Percentiles rank a stretch among this genome's conserved stretches.
Conservation (phyloP, 2,888 invertebrate species). For the Oxycera nigricornis region DNA sequence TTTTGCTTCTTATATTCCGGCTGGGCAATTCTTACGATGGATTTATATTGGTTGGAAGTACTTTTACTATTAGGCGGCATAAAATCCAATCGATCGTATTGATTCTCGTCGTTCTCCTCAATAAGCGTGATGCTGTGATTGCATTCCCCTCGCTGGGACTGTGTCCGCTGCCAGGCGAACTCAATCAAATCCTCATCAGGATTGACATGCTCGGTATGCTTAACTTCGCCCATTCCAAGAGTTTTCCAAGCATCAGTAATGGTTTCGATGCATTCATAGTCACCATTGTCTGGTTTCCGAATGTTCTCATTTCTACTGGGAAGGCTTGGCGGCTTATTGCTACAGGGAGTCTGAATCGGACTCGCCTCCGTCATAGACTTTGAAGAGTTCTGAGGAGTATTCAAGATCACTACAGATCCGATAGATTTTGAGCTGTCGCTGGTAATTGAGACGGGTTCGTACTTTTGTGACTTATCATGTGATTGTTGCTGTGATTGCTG, state of each 20-base stretch:
- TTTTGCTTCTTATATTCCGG: slow-evolving; percentile 58
- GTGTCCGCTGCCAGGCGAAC: slow-evolving; percentile 62
- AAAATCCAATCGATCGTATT: slow-evolving; percentile 82
- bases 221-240: slow-evolving; percentile 75
- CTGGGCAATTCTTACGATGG: slow-evolving; percentile 70
- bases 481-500: slow-evolving; percentile 18
- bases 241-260: slow-evolving; percentile 84
- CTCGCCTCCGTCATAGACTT: slow-evolving; percentile 48
- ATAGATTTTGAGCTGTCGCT: slow-evolving; percentile 43
- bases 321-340: slow-evolving; percentile 53
- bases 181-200: slow-evolving; percentile 58
- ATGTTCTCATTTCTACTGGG: slow-evolving; percentile 55
- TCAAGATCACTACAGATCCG: slow-evolving; percentile 29
- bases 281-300: slow-evolving; percentile 51
- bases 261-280: slow-evolving; percentile 78
- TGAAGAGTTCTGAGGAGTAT: slow-evolving; percentile 38
- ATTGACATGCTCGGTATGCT: slow-evolving; percentile 70
- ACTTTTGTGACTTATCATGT: slow-evolving; percentile 59
- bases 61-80: slow-evolving; percentile 79
- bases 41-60: slow-evolving; percentile 72
- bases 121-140: slow-evolving; percentile 54
- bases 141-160: slow-evolving; percentile 55
- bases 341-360: slow-evolving; percentile 16
- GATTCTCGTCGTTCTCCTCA: slow-evolving; percentile 52
- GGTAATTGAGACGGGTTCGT: slow-evolving; percentile 60